Percentiles rank a stretch among this genome's conserved stretches.
These are phyloP conservation scores for Pycnomerus fuliginosus DNA, from an alignment of 2,888 invertebrate species.

Conservation along the genomic window DNA sequence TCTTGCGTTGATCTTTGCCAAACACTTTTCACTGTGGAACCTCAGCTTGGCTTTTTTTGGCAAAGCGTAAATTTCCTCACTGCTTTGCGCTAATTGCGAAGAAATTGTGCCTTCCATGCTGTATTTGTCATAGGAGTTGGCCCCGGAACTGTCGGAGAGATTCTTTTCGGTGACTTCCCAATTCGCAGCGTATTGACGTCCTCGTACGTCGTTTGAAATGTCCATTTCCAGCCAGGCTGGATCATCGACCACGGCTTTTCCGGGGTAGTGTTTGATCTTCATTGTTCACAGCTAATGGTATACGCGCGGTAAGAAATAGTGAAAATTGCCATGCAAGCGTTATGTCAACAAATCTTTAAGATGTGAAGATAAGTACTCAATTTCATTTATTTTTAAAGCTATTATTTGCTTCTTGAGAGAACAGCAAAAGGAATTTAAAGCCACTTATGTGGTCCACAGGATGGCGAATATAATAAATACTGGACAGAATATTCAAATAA, in stretches of 20 bases:
- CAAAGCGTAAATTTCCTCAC: conserved; percentile 35
- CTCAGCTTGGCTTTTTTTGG: conserved; percentile 36
- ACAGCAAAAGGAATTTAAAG: no score
- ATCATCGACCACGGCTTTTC: conserved; percentile 69
- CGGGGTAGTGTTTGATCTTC: conserved; percentile 84
- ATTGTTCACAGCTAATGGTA: conserved; percentile 57
- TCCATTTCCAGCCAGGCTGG: conserved; percentile 66
- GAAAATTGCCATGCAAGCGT: no score
- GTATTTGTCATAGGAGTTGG: conserved; percentile 46
- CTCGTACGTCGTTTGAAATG: conserved; percentile 66
- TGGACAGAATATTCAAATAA: no score
- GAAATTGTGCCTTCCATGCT: conserved; percentile 49
- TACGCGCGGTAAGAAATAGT: no score
- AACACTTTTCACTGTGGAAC: conserved; percentile 49
- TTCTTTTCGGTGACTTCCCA: conserved; percentile 74
- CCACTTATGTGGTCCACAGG: no score
- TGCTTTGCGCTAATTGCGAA: conserved; percentile 32
- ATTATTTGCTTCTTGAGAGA: no score
- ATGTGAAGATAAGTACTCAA: no score
- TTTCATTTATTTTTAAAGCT: no score
- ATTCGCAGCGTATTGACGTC: conserved; percentile 78
- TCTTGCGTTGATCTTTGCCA: conserved; percentile 46
- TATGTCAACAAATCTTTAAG: no score
- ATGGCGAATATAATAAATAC: no score
- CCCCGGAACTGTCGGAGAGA: conserved; percentile 53